Base-by-base conservation (phyloP, 2,888 invertebrate species). In the Zaprionus lineosus region DNA sequence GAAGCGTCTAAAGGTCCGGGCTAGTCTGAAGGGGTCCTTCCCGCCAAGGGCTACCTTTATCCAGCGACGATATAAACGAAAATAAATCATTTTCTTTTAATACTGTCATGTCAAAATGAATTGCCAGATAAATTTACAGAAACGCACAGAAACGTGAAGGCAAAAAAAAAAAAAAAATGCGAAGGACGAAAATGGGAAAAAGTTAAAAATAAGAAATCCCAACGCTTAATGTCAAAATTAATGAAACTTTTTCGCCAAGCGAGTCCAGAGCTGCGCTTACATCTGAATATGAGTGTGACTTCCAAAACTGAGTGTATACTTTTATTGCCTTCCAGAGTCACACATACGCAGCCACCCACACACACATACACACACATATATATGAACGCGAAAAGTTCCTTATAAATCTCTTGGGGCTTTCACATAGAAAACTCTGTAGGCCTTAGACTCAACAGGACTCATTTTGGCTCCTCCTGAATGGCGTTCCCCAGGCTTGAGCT, bases 31-130 rank as follows among this genome's bases (percentile, higher is more conserved):
- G n/a, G n/a, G n/a, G n/a, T n/a, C n/a, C n/a, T n/a, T n/a, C n/a
- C n/a, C n/a, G n/a, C n/a, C n/a, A 16, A 7, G 31, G 60, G 37
- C 26, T 69, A 69, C 70, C 70, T 69, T 64, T 39, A 19, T 41
- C 39, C 39, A 26, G 34, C 16, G 29, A 18, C 53, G 39, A 43
- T 29, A 43, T 41, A 56, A 52, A 24, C 6, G 29, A 26, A 52
- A 56, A 84, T 87, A 84, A 86, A 87, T 87, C 86, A 84, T 85
- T 86, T 82, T 84, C 82, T 84, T 72, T 84, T 2, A 6, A 3
- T 2, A 64, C 61, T 68, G 72, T 74, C 70, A 64, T 76, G 82
- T 76, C 77, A 72, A 82, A 83, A 72, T 81, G 71, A 79, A 74
- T 76, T 76, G 74, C 71, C 60, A 64, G 72, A 74, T 83, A 75